Evolutionary conservation across 2,113 vertebrate genomes (phyloP), one percentile per base, ranked within the genome.

Genomic region (Pomatostomus ruficeps): DNA sequence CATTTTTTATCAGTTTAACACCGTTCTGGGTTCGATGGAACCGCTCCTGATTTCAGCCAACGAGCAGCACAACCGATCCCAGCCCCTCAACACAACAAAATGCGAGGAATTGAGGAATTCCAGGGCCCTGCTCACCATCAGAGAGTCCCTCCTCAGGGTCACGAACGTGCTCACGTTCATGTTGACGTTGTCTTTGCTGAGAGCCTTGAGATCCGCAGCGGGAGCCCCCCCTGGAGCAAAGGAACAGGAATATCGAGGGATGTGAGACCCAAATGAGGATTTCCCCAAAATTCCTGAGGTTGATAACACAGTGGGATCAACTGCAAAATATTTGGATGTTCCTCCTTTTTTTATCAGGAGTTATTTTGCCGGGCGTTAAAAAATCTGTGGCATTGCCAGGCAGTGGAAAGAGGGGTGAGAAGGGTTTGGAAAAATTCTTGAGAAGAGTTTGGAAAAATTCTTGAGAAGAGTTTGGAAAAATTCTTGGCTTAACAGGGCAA

Each of bases 141-240:
- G 28, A 1, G 93, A 46, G 0, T 96, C 91, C 14, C 15, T 85
- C 11, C 14, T 94, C n/a, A 98, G 42, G 9, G 11, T 57, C 36
- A 29, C 62, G 23, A 98, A 96, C 0, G 97, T 97, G n/a, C 29
- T 40, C 6, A 96, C 1, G 10, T 97, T 85, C 97, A 98, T 95
- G 89, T 73, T 98, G 51, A 98, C 43, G 0, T 92, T 42, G 7
- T 55, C 57, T 62, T 6, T 65, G 52, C 93, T 91, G 9, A 98
- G 95, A 6, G 42, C 75, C 62, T 23, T 76, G 33, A 98, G 86
- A 62, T 98, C 97, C 1, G 14, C 77, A 10, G 2, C 46, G 11
- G 97, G 83, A 88, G 96, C 97, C 7, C 97, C 97, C 6, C 81
- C 98, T 98, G 94, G 25, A 61, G 0, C 22, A 8, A 46, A 38